phyloP scores from a whole-genome alignment of 2,888 invertebrate species.

The Ornithoptera priamus region DNA sequence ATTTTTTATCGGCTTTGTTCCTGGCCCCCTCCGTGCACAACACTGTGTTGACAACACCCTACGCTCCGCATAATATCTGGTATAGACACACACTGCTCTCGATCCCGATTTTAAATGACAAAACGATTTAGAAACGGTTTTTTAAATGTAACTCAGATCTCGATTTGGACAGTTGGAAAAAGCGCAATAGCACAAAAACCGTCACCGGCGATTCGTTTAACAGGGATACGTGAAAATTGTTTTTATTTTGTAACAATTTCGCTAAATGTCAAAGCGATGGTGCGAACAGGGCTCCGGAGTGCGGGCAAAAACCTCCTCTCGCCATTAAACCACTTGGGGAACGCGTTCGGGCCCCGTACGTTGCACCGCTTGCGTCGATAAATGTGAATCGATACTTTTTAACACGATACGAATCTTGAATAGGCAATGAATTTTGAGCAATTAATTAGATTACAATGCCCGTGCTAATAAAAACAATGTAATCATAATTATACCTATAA shows the following conservation, averaged over 20 bases:
- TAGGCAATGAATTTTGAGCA: conserved; percentile 48
- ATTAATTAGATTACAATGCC: conserved; percentile 54
- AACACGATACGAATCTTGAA: conserved; percentile 49
- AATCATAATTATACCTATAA: conserved; percentile 21
- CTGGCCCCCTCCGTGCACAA: conserved; percentile 46
- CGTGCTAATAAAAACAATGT: conserved; percentile 43
- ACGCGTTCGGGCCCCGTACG: conserved; percentile 37
- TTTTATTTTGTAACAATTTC: conserved; percentile 62
- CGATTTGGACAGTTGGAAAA: conserved; percentile 37
- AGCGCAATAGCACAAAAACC: conserved; percentile 45
- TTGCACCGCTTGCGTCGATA: conserved; percentile 39
- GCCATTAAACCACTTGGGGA: conserved; percentile 32
- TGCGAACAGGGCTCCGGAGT: conserved; percentile 65
- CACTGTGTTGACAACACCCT: conserved; percentile 48
- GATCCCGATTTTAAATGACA: conserved; percentile 43
- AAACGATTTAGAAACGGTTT: conserved; percentile 38
- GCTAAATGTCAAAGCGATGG: conserved; percentile 62
- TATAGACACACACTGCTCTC: conserved; percentile 39
- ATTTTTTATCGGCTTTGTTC: conserved; percentile 67
- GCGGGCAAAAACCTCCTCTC: conserved; percentile 64
- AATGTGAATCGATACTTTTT: conserved; percentile 39
- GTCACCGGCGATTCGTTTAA: conserved; percentile 48
- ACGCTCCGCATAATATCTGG: conserved; percentile 36
- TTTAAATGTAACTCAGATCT: conserved; percentile 25
- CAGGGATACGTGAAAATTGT: conserved; percentile 51